Evolutionary conservation across 2,797 vertebrate species (phyloP).

Genomic region (Pteropus rufus): DNA sequence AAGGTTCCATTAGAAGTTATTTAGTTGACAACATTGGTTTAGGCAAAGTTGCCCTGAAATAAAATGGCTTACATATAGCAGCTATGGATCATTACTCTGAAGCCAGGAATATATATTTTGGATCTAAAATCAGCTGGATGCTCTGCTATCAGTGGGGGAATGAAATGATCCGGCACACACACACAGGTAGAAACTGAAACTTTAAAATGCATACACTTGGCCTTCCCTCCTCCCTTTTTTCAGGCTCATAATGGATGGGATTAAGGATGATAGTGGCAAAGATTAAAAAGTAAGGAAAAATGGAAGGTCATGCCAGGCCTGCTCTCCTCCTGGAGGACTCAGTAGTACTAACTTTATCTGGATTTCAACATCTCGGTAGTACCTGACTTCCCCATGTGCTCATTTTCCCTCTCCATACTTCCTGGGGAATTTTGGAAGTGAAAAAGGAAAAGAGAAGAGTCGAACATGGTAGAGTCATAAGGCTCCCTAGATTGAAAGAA

Average conservation of each 20-base stretch:
- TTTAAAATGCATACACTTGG: not conserved
- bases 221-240: not conserved
- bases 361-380: not conserved
- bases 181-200: not conserved
- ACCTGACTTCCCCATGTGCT: not conserved
- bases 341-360: not conserved
- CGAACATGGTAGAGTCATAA: not conserved
- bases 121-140: not conserved
- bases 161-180: not conserved
- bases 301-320: not conserved
- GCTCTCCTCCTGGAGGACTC: not conserved
- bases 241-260: not conserved
- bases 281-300: not conserved
- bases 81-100: not conserved
- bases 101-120: not conserved
- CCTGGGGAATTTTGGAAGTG: not conserved
- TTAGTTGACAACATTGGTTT: slow-evolving; percentile 58
- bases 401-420: not conserved
- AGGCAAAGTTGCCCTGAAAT: slow-evolving; percentile 38
- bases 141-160: not conserved
- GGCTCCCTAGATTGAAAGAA: not conserved
- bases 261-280: not conserved
- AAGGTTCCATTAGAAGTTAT: slow-evolving; percentile 59
- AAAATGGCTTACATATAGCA: slow-evolving; percentile 15
- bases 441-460: not conserved